Conservation (phyloP, 1,140 invertebrate genomes). For the Sminthurides bifidus region DNA sequence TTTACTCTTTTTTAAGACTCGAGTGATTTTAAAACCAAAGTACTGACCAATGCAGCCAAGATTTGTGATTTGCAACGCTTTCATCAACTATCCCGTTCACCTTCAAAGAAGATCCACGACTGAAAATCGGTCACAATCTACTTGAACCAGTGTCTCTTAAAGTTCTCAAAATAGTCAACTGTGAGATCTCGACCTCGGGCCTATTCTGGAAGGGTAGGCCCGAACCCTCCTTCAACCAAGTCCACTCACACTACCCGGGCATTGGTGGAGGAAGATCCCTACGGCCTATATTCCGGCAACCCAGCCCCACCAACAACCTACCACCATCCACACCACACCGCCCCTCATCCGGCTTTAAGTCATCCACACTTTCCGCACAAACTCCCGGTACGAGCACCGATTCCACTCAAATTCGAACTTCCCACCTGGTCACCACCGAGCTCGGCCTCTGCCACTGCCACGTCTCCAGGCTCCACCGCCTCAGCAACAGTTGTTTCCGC, state of each 20-base stretch:
- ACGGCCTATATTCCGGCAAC: neutral
- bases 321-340: constrained; percentile 7
- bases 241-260: neutral
- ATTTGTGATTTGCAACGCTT: too few species aligned
- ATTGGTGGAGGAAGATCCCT: neutral
- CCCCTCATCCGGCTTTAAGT: neutral
- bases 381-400: constrained; percentile 25
- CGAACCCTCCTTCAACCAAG: constrained; percentile 6
- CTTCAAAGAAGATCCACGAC: too few species aligned
- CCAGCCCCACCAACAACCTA: constrained; percentile 15
- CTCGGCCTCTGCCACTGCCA: neutral
- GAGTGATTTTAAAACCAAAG: too few species aligned
- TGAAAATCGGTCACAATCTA: too few species aligned
- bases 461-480: neutral
- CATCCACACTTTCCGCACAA: constrained; percentile 9
- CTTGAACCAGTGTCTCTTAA: too few species aligned
- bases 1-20: too few species aligned
- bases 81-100: too few species aligned
- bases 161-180: constrained; percentile 28
- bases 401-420: constrained; percentile 29
- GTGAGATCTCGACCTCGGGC: constrained; percentile 26
- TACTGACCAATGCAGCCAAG: too few species aligned
- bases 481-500: neutral
- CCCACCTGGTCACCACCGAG: constrained; percentile 18
- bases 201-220: constrained; percentile 28